These are phyloP conservation scores for Myocastor coypus DNA, from an alignment of 2,113 vertebrate species.

Conservation along the genomic window DNA sequence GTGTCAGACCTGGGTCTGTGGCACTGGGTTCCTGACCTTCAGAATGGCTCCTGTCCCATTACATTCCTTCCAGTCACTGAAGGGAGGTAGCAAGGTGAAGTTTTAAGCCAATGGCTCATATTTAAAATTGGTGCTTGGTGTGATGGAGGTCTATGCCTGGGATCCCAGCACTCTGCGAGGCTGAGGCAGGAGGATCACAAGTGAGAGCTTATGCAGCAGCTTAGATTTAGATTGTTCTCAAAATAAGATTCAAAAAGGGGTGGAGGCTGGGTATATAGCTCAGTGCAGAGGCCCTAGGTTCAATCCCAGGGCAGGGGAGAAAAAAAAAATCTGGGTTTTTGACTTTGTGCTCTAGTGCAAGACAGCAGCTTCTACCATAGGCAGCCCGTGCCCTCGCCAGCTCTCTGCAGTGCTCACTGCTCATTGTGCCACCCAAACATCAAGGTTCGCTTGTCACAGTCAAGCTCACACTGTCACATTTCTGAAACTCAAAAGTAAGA, in stretches of 20 bases:
- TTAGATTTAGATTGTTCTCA: not conserved
- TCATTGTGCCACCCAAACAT: not conserved
- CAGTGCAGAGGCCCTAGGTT: not conserved
- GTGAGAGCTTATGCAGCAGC: not conserved
- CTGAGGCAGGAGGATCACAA: not conserved
- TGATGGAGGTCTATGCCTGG: not conserved
- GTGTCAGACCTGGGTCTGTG: not conserved
- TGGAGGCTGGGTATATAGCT: not conserved
- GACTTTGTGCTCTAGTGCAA: not conserved
- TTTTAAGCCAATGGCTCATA: not conserved
- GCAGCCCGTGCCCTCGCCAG: not conserved
- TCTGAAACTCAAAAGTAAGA: constrained; percentile 23
- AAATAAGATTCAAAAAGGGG: not conserved
- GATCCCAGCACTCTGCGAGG: not conserved
- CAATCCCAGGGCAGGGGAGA: not conserved
- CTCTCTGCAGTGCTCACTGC: not conserved
- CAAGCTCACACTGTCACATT: not conserved
- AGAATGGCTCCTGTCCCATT: not conserved
- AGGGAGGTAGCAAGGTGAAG: not conserved
- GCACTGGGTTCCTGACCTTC: not conserved
- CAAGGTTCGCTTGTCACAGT: not conserved
- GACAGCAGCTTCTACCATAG: not conserved
- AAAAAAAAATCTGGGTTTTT: not conserved
- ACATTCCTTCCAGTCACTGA: not conserved
- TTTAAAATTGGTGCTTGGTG: not conserved